These are phyloP conservation scores for Euzophera pinguis DNA, from an alignment of 2,888 invertebrate genomes.

Conservation along the genomic window DNA sequence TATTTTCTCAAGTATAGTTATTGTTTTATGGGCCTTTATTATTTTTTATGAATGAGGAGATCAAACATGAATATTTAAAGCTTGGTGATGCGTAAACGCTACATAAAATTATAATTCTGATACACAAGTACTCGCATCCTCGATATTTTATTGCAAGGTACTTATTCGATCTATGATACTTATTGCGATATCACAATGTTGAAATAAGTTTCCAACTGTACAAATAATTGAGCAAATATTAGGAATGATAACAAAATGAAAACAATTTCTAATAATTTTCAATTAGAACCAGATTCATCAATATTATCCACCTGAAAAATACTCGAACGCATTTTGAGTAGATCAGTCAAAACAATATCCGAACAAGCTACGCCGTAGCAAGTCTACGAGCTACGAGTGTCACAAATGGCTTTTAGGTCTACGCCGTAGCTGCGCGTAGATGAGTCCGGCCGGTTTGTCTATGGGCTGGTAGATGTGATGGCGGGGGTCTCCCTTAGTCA, in stretches of 20 bases:
- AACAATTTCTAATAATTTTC: not conserved
- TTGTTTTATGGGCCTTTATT: too few relatives aligned
- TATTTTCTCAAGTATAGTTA: too few relatives aligned
- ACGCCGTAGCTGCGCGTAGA: constrained; percentile 85
- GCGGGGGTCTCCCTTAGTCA: constrained; percentile 81
- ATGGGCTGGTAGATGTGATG: constrained; percentile 86
- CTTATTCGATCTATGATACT: too few relatives aligned
- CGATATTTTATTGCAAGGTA: too few relatives aligned
- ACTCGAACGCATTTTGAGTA: not conserved
- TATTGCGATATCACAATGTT: too few relatives aligned
- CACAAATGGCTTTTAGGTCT: constrained; percentile 77
- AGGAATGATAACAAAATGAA: not conserved
- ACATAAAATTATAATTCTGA: too few relatives aligned
- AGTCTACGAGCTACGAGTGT: constrained; percentile 65
- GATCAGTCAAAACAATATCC: not conserved
- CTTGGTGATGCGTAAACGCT: too few relatives aligned
- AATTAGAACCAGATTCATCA: not conserved
- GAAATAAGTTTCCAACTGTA: not conserved
- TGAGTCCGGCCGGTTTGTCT: constrained; percentile 89
- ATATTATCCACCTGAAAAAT: not conserved
- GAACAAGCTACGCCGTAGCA: constrained; percentile 10
- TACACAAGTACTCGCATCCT: too few relatives aligned
- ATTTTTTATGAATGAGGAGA: too few relatives aligned
- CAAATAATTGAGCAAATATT: not conserved
- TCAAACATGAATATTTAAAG: too few relatives aligned